Evolutionary conservation across 2,888 invertebrate species (phyloP), one percentile per base, ranked within the genome.

Genomic region (Meliscaeva auricollis): DNA sequence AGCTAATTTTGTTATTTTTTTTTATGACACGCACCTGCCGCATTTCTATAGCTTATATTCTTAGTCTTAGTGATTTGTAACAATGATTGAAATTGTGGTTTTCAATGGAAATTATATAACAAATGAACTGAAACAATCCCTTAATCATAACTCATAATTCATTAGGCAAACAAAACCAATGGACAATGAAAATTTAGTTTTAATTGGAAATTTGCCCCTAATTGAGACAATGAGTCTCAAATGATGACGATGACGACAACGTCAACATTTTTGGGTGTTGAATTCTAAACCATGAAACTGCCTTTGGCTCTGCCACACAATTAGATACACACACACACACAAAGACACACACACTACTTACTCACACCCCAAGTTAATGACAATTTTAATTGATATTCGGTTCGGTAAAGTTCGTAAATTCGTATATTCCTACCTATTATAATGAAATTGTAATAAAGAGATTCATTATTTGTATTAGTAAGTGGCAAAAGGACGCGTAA

Each of bases 81-180:
- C 20, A 66, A 48, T 66, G 13, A 17, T 17, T 46, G 13, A 32
- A 46, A 1, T 13, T 13, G 4, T 9, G 32, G 13, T 32, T 1
- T 13, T 20, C 8, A 46, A 48, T 17, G 2, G 32, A 48, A 20
- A 13, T 11, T 7, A 13, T n/a, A 64, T 13, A 69, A 44, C 66
- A 54, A 83, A 78, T 78, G 69, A 64, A 69, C 74, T 78, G 11
- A 79, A 75, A 38, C 50, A 64, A 60, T 75, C 46, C 44, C 58
- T n/a, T 72, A 72, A 48, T 81, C 38, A 22, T 70, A 68, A 80
- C 52, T 75, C 84, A 60, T 79, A 75, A 84, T 75, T 84, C 75
- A 79, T 80, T 72, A 75, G 52, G 15, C 17, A 11, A 66, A 8
- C 66, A 15, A 35, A 50, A 64, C 58, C 58, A 56, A 22, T 68